Conservation (phyloP, 2,797 vertebrate genomes). For the Lepus townsendii region DNA sequence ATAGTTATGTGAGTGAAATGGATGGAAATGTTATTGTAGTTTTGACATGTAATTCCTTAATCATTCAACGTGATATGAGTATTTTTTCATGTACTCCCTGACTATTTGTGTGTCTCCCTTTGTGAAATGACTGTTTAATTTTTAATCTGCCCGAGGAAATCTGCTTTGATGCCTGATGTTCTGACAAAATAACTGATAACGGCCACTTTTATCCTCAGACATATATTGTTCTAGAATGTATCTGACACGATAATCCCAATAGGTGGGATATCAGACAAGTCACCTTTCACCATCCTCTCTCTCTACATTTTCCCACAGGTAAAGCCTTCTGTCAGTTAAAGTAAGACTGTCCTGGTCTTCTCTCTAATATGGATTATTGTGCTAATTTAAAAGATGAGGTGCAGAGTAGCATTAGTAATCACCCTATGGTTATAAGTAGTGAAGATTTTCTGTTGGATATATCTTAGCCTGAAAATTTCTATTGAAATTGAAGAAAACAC, state of each 20-base stretch:
- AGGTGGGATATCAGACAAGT: background rate
- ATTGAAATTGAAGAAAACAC: background rate
- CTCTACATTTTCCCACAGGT: background rate
- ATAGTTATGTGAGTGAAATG: no score
- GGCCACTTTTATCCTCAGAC: background rate
- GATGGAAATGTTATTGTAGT: no score
- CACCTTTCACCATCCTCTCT: background rate
- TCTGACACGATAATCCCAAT: background rate
- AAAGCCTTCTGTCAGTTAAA: constrained; percentile 14
- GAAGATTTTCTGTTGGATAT: background rate
- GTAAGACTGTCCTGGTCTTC: background rate
- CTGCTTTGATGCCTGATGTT: background rate
- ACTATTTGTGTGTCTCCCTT: no score
- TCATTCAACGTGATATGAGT: no score
- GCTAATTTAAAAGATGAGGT: background rate
- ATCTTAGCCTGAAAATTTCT: background rate
- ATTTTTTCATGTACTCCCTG: no score
- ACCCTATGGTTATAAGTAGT: background rate
- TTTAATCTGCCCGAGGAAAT: background rate
- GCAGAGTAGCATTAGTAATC: background rate
- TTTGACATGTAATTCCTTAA: no score
- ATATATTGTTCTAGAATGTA: background rate
- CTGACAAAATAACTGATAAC: background rate
- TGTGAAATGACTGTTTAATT: background rate
- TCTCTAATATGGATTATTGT: background rate